phyloP scores from a whole-genome alignment of 1,140 invertebrate species.

The Aradophagus sp. region DNA sequence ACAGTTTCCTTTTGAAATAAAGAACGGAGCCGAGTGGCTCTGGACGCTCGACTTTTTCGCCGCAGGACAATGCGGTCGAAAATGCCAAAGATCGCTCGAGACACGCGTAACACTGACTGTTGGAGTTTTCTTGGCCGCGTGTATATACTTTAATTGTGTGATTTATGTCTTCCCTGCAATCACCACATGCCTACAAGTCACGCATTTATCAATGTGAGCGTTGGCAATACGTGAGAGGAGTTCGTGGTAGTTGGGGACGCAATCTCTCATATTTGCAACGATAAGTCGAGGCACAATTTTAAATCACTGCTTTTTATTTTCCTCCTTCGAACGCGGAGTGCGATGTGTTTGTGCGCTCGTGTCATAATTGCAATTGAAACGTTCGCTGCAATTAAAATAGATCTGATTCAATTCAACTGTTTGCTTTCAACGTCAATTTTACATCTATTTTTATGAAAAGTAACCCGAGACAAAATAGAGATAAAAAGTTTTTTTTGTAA shows the following conservation, averaged over 20 bases:
- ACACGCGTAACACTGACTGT: constrained; percentile 5
- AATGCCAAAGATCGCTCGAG: constrained; percentile 1
- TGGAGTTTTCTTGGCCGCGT: constrained; percentile 17
- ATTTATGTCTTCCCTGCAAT: constrained; percentile 48
- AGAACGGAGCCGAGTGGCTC: too few relatives aligned
- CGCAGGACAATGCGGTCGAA: neutral
- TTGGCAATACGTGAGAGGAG: constrained; percentile 6
- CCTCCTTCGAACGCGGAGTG: constrained; percentile 3
- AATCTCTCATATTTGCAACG: constrained; percentile 23
- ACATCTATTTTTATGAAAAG: too few relatives aligned
- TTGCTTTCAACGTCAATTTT: too few relatives aligned
- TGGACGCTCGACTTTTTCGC: too few relatives aligned
- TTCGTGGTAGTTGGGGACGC: constrained; percentile 27
- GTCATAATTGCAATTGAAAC: too few relatives aligned
- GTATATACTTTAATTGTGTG: constrained; percentile 41
- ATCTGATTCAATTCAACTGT: too few relatives aligned
- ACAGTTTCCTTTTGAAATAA: too few relatives aligned
- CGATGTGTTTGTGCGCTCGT: too few relatives aligned
- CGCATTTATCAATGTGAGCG: constrained; percentile 34
- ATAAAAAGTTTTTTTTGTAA: too few relatives aligned
- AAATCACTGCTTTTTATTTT: constrained; percentile 8
- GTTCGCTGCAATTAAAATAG: too few relatives aligned
- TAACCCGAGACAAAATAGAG: too few relatives aligned
- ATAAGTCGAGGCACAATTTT: constrained; percentile 21
- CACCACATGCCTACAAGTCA: constrained; percentile 39